Evolutionary conservation across 53 echinoderm and acorn worm species (phyloP), one percentile per base, ranked within the genome.

Genomic region (Patiria pectinifera): DNA sequence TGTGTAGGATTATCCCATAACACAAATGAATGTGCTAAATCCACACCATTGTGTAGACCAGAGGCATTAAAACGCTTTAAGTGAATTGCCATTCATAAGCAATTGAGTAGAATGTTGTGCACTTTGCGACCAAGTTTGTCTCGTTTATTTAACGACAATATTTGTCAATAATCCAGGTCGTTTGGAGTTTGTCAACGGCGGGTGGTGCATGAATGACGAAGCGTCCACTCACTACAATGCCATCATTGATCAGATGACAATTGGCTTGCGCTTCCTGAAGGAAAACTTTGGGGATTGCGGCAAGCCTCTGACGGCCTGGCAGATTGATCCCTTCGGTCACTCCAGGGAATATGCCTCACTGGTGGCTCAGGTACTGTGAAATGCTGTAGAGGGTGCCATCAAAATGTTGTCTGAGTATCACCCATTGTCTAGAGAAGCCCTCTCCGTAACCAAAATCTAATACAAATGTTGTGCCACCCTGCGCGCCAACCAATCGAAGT

Each of bases 181-280:
- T 6, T 94, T 99, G 23, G 99, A 99, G 88, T 99, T 99, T 92
- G 97, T 99, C 85, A 99, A 97, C 75, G 99, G 99, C 71, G 99
- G 99, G 1, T 99, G 99, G 99, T 95, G 99, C 60, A 99, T 99
- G 99, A 99, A 99, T 61, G 97, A 97, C 46, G 97, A 99, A 83
- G 99, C 99, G 13, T 89, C 96, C 76, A 96, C 97, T 3, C 97
- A 97, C 81, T 97, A 97, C 93, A 99, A 95, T 71, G 92, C 99
- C 77, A 97, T 99, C 93, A 96, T 99, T 84, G 99, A 99, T 74
- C 99, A 99, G 93, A 99, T 99, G 99, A 94, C 99, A 19, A 1
- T 91, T 16, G 99, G 99, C 19, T 94, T 97, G 21, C 85, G 93
- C 25, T 99, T 99, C 93, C 89, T 99, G 71, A 93, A 91, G 58